A percentile compares a stretch with the other conserved stretches of the same genome.
Evolutionary conservation across 2,797 vertebrate species (phyloP).

Genomic region (Microtus agrestis): DNA sequence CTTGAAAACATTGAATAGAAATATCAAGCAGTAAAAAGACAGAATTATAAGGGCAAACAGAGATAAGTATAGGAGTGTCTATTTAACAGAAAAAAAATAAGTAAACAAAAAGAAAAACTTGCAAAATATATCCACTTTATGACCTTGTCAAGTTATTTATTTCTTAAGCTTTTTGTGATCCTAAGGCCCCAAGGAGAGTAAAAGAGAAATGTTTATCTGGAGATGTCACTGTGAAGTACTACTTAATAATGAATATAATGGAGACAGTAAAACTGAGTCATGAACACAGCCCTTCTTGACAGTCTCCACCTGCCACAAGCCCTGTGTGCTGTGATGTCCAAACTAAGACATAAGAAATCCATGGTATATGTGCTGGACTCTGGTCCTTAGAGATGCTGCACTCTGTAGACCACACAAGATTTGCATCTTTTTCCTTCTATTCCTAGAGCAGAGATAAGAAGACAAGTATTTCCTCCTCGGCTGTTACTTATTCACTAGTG

Average conservation of each 20-base stretch:
- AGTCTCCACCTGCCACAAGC: not conserved
- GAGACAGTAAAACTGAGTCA: constrained; percentile 49
- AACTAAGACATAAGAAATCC: constrained; percentile 9
- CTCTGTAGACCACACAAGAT: constrained; percentile 20
- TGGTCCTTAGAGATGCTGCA: not conserved
- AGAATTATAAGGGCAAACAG: constrained; percentile 21
- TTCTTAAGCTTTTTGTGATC: constrained; percentile 37
- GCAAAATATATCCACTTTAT: not conserved
- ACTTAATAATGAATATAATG: constrained; percentile 58
- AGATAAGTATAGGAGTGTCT: constrained; percentile 17
- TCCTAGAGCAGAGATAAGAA: not conserved
- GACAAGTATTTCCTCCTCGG: not conserved
- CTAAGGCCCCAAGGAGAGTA: not conserved
- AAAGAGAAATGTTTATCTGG: not conserved
- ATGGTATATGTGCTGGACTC: not conserved
- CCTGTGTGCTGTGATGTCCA: not conserved
- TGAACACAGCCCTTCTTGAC: not conserved
- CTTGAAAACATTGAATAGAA: not conserved
- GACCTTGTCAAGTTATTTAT: constrained; percentile 27
- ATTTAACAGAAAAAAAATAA: not conserved
- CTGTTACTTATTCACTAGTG: constrained; percentile 16
- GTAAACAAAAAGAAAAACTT: not conserved
- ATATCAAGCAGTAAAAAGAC: constrained; percentile 28
- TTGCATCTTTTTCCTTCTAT: not conserved
- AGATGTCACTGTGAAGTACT: constrained; percentile 23